Evolutionary conservation across 2,797 vertebrate species (phyloP).

Genomic region (Tarsius wallacei): DNA sequence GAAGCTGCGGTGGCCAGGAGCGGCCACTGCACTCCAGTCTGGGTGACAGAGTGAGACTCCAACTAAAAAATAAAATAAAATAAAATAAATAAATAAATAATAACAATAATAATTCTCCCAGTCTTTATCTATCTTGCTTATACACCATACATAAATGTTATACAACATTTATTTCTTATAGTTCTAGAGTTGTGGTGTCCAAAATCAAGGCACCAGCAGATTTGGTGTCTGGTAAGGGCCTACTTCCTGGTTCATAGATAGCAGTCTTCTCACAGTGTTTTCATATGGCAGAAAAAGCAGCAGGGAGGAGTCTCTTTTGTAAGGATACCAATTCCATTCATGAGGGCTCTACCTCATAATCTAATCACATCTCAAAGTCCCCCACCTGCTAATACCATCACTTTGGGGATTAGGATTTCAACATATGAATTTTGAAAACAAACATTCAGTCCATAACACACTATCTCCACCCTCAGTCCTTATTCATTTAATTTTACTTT

Average conservation of each 20-base stretch:
- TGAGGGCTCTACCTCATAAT: not conserved
- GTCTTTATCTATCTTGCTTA: too few relatives aligned
- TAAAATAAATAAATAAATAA: too few relatives aligned
- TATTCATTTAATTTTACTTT: not conserved
- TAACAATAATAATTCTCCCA: too few relatives aligned
- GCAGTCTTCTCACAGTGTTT: not conserved
- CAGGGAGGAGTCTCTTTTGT: not conserved
- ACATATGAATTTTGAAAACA: not conserved
- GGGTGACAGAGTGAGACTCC: too few relatives aligned
- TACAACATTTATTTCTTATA: not conserved
- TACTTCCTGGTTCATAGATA: not conserved
- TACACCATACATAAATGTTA: not conserved
- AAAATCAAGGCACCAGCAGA: not conserved
- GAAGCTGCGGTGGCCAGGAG: too few relatives aligned
- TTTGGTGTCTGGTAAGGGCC: not conserved
- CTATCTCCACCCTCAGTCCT: not conserved
- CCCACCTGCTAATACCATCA: not conserved
- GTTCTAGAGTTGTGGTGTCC: not conserved
- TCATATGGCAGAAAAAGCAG: not conserved
- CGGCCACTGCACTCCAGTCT: too few relatives aligned
- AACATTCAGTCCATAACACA: not conserved
- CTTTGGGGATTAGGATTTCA: not conserved
- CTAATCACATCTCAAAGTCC: not conserved
- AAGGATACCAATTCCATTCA: not conserved
- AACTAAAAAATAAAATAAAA: too few relatives aligned